phyloP scores from a whole-genome alignment of 1,140 invertebrate species.

The Drosophila auraria region DNA sequence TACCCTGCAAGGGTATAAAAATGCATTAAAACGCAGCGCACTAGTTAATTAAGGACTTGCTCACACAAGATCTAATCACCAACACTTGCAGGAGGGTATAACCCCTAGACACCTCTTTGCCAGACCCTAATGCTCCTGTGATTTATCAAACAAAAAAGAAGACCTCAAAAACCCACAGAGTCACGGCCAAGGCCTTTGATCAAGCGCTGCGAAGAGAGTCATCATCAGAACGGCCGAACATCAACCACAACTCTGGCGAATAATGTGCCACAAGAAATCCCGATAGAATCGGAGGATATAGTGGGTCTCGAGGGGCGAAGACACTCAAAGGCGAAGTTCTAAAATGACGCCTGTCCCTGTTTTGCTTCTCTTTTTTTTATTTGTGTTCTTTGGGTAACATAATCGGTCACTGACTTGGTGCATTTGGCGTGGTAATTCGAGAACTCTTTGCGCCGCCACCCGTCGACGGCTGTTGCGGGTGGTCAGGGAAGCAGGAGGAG shows the following conservation, averaged over 20 bases:
- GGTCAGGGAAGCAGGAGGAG: constrained; percentile 50
- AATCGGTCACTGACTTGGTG: constrained; percentile 80
- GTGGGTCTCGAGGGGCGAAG: constrained; percentile 13
- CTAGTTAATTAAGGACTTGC: not conserved
- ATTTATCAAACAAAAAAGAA: constrained; percentile 46
- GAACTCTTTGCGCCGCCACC: constrained; percentile 63
- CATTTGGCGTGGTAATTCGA: constrained; percentile 82
- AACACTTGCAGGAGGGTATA: too few relatives aligned
- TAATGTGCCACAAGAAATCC: constrained; percentile 72
- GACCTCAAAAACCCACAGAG: constrained; percentile 61
- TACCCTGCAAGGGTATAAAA: too few relatives aligned
- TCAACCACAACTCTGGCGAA: constrained; percentile 42
- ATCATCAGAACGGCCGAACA: constrained; percentile 54
- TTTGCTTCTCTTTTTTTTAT: constrained; percentile 26
- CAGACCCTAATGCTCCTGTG: not conserved
- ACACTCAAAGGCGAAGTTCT: constrained; percentile 51
- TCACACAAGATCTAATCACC: not conserved
- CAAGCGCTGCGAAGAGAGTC: constrained; percentile 67
- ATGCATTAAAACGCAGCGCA: too few relatives aligned
- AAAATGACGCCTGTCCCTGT: constrained; percentile 72
- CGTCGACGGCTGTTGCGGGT: constrained; percentile 65
- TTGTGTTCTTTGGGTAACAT: constrained; percentile 78
- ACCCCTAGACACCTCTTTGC: not conserved
- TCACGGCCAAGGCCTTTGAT: constrained; percentile 69
- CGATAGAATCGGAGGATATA: constrained; percentile 49